phyloP scores from a whole-genome alignment of 2,888 invertebrate genomes.

The Cheilosia scutellata region DNA sequence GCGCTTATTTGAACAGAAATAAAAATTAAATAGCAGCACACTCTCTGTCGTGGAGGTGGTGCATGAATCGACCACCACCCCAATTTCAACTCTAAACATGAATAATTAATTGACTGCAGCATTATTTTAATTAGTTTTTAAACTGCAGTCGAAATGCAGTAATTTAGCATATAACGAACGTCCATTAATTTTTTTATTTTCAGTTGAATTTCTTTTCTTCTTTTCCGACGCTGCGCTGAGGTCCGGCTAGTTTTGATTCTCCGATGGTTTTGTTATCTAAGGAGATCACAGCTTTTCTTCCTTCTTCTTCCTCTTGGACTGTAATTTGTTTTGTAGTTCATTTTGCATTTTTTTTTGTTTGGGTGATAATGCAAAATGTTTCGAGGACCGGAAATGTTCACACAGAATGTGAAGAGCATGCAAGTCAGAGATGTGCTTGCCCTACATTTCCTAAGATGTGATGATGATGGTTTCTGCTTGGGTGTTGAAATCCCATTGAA shows the following conservation, averaged over 20 bases:
- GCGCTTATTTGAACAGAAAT: conserved; percentile 72
- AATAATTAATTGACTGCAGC: conserved; percentile 85
- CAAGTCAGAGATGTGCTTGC: conserved; percentile 64
- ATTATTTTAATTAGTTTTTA: conserved; percentile 85
- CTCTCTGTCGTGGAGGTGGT: conserved; percentile 41
- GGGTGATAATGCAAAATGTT: conserved; percentile 65
- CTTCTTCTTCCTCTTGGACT: conserved; percentile 10
- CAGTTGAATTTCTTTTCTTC: conserved; percentile 21
- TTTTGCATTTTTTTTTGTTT: conserved; percentile 18
- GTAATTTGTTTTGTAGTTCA: conserved; percentile 42
- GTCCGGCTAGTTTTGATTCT: conserved; percentile 10
- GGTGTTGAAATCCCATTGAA: conserved; percentile 70
- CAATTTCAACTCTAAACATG: conserved; percentile 78
- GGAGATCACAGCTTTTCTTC: conserved; percentile 59
- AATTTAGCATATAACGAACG: conserved; percentile 74
- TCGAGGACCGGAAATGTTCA: conserved; percentile 61
- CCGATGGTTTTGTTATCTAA: conserved; percentile 55
- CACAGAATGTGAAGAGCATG: conserved; percentile 50
- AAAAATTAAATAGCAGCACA: conserved; percentile 71
- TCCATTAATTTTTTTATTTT: conserved; percentile 22
- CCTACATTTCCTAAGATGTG: conserved; percentile 69
- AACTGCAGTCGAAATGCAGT: conserved; percentile 80
- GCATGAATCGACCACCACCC: conserved; percentile 31
- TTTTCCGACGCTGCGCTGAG: neutral
- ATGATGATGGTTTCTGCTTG: conserved; percentile 56